Conservation (phyloP, 2,888 invertebrate species). For the Leucophenga montana region DNA sequence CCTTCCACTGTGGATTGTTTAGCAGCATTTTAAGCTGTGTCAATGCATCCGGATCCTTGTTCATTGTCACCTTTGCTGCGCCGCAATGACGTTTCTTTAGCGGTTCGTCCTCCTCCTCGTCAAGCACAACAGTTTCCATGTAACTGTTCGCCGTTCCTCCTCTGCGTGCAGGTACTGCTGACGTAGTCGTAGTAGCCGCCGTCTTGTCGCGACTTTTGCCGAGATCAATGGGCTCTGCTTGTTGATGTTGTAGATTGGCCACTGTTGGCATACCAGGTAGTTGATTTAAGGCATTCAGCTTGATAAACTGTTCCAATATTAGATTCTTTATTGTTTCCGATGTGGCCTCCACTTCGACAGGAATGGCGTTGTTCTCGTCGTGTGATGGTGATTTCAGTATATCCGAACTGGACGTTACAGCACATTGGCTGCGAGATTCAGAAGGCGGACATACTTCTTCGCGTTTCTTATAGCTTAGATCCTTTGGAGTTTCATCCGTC, state of each 20-base stretch:
- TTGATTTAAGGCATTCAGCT: slow-evolving; percentile 55
- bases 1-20: slow-evolving; percentile 79
- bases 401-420: slow-evolving; percentile 81
- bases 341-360: slow-evolving; percentile 77
- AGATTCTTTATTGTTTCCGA: slow-evolving; percentile 75
- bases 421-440: slow-evolving; percentile 72
- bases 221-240: slow-evolving; percentile 81
- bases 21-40: slow-evolving; percentile 82
- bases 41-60: slow-evolving; percentile 78
- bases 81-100: slow-evolving; percentile 73
- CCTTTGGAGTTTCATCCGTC: slow-evolving; percentile 77
- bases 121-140: slow-evolving; percentile 73
- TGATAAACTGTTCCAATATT: slow-evolving; percentile 66
- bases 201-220: slow-evolving; percentile 68
- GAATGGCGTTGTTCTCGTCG: slow-evolving; percentile 72
- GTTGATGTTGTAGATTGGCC: slow-evolving; percentile 64
- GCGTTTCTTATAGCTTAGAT: slow-evolving; percentile 77
- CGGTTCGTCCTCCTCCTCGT: slow-evolving; percentile 71
- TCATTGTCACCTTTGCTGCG: slow-evolving; percentile 67
- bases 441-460: slow-evolving; percentile 69
- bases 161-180: not conserved
- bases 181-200: slow-evolving; percentile 5
- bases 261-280: slow-evolving; percentile 49
- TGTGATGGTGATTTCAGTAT: slow-evolving; percentile 83
- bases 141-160: slow-evolving; percentile 23